Evolutionary conservation across 2,797 vertebrate species (phyloP).

Genomic region (Cyclopterus lumpus): DNA sequence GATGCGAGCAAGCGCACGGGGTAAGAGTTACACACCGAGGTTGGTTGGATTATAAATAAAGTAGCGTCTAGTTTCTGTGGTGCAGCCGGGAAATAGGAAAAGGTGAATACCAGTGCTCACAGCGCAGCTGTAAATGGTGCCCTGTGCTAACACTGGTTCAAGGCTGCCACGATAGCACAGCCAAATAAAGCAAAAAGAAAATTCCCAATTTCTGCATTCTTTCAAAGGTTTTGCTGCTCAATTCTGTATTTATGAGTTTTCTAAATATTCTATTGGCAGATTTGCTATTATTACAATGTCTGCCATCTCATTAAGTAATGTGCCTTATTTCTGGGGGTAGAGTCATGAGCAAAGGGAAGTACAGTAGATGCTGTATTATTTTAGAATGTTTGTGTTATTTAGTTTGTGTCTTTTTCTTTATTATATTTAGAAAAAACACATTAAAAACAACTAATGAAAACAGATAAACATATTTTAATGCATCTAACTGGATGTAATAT

Average conservation of each 20-base stretch:
- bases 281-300: background rate
- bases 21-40: constrained; percentile 81
- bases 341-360: background rate
- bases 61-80: constrained; percentile 75
- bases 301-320: background rate
- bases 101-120: constrained; percentile 82
- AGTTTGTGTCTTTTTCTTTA: background rate
- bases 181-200: constrained; percentile 52
- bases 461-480: background rate
- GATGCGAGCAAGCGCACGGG: constrained; percentile 80
- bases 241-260: constrained; percentile 34
- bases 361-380: background rate
- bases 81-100: constrained; percentile 73
- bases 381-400: background rate
- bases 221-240: constrained; percentile 18
- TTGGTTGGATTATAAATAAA: constrained; percentile 88
- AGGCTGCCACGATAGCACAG: constrained; percentile 75
- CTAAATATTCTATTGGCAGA: constrained; percentile 2
- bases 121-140: constrained; percentile 77
- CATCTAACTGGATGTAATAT: background rate
- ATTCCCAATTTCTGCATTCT: constrained; percentile 34
- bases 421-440: background rate
- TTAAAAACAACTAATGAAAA: background rate
- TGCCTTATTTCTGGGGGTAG: background rate
- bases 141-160: constrained; percentile 77